Base-by-base conservation (phyloP, 2,888 invertebrate species). In the Trypoxylon attenuatum region DNA sequence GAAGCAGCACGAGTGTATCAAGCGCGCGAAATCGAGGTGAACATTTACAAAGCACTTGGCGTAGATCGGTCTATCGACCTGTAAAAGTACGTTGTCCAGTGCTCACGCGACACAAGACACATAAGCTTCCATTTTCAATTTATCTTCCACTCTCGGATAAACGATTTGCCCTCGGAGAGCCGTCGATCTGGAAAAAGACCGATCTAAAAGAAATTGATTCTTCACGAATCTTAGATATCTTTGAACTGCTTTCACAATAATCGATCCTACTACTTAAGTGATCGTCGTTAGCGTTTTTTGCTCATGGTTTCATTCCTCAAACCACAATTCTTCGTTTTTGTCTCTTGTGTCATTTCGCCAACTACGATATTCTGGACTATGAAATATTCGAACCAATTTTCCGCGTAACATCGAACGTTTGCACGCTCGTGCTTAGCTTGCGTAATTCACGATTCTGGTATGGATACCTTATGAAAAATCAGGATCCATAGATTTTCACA, bases 191-290 rank as follows among this genome's bases (percentile, higher is more conserved):
- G 21, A 10, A 5, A 4, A 18, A 5, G 21, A 10, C 0, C 6
- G 19, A 42, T 16, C 16, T 19, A 3, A 29, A 33, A 21, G 29
- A 22, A 22, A 41, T n/a, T 38, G 54, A 45, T 45, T n/a, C 54
- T 19, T n/a, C 21, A 45, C 10, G 19, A 39, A 41, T 27, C 16
- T 39, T 22, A 25, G 22, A 42, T 23, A 13, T 2, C 5, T 6
- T 22, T 4, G 10, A n/a, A 39, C 18, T 25, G 22, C 18, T 18
- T 27, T 23, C 39, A 13, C 47, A 18, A 39, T 55, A 46, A 27
- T 39, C 27, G 19, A 46, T 47, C 23, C 8, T 25, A 18, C 25
- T 49, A 19, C 25, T 23, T 22, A 22, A 53, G 21, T 16, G 23
- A 22, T 16, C n/a, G 0, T 13, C 43, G 25, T 27, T 55, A 16